Evolutionary conservation across 2,113 vertebrate genomes (phyloP).

Genomic region (Strix uralensis): DNA sequence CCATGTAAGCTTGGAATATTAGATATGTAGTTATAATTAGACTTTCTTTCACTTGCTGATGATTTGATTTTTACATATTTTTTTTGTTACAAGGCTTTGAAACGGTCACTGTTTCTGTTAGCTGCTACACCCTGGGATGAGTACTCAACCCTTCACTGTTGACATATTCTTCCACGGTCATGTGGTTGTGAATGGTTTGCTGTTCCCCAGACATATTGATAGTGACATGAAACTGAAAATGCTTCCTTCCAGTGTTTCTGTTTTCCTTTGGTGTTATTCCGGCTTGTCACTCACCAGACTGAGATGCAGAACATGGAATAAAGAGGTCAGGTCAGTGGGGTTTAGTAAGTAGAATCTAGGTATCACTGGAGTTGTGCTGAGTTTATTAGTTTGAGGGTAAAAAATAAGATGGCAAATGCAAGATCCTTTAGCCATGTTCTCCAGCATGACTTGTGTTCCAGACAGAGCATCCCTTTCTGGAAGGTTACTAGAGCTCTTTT

Average conservation of each 20-base stretch:
- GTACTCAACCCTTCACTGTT: neutral
- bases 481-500: neutral
- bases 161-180: neutral
- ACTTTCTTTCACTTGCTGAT: neutral
- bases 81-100: neutral
- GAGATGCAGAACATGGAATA: neutral
- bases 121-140: neutral
- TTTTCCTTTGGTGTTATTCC: neutral
- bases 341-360: neutral
- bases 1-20: neutral
- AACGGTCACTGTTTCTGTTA: neutral
- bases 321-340: neutral
- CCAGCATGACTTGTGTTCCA: neutral
- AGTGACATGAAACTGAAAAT: neutral
- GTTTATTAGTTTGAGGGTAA: neutral
- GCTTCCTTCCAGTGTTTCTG: neutral
- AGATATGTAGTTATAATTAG: neutral
- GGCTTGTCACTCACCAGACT: neutral
- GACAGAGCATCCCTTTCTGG: neutral
- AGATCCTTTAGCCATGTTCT: neutral
- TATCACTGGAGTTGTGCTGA: neutral
- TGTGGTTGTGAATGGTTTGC: neutral
- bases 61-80: neutral
- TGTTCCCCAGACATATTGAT: neutral
- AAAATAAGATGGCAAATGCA: neutral